These are phyloP conservation scores for Sphaeramia orbicularis DNA, from an alignment of 2,797 vertebrate genomes.

Conservation along the genomic window DNA sequence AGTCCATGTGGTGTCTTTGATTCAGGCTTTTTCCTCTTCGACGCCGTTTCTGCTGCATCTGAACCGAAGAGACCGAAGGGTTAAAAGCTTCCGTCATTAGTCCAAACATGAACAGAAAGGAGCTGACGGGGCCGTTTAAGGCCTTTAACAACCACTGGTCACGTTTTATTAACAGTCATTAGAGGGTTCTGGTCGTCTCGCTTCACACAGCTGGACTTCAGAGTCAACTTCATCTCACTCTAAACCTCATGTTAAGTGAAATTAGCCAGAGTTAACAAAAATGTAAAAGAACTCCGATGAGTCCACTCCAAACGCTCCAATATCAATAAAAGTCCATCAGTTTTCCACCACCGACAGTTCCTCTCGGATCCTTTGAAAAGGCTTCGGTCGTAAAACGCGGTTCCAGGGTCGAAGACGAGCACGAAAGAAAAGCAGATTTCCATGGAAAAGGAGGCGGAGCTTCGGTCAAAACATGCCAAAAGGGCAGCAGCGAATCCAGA, in stretches of 20 bases:
- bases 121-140: no score
- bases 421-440: neutral
- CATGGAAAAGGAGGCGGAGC: constrained; percentile 15
- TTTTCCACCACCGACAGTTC: neutral
- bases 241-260: no score
- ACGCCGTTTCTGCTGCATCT: no score
- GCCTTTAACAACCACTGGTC: no score
- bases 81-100: no score
- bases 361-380: neutral
- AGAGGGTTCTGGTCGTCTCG: neutral
- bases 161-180: neutral
- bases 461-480: neutral
- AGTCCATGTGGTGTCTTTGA: neutral
- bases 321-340: neutral
- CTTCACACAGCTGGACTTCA: no score
- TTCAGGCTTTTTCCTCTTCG: no score
- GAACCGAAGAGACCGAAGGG: neutral
- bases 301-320: neutral
- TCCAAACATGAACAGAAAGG: no score
- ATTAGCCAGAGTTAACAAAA: neutral
- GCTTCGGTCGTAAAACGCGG: neutral
- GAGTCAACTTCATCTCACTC: no score
- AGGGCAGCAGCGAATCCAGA: neutral
- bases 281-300: neutral
- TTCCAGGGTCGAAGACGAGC: constrained; percentile 3